Conservation (phyloP, 2,113 vertebrate species). For the Glaucomys volans region DNA sequence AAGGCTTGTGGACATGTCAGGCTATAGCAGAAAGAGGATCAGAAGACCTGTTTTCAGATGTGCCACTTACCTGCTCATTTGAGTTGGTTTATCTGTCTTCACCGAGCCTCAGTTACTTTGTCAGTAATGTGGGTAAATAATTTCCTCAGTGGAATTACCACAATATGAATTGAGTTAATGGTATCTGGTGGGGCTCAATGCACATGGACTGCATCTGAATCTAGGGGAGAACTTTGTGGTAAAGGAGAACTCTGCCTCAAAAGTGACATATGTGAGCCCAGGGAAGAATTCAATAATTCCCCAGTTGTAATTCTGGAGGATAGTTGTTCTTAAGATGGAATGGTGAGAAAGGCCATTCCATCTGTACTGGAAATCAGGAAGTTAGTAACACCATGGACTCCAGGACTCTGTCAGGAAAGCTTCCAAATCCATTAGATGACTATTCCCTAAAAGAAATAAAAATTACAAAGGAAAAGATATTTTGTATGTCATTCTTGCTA, state of each 20-base stretch:
- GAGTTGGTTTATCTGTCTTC: slow-evolving; percentile 21
- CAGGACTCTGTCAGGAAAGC: not conserved
- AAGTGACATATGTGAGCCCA: not conserved
- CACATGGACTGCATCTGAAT: not conserved
- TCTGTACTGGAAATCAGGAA: not conserved
- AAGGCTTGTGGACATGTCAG: not conserved
- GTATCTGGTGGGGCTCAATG: not conserved
- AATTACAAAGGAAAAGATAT: not conserved
- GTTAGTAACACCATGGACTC: not conserved
- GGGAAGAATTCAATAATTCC: not conserved
- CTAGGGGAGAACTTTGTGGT: not conserved
- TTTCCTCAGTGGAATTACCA: not conserved
- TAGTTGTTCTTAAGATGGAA: not conserved
- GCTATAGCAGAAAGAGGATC: not conserved
- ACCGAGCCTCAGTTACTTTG: not conserved
- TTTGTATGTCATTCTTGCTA: not conserved
- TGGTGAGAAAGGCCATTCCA: not conserved
- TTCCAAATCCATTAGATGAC: not conserved
- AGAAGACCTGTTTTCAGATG: slow-evolving; percentile 6
- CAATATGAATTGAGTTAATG: not conserved
- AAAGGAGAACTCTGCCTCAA: not conserved
- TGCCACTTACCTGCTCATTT: not conserved
- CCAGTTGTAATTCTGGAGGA: not conserved
- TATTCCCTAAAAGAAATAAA: slow-evolving; percentile 6
- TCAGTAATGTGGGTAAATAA: not conserved